phyloP scores from a whole-genome alignment of 64 coral and sea anemone genomes.

The Hydrozoanthus tunicans region DNA sequence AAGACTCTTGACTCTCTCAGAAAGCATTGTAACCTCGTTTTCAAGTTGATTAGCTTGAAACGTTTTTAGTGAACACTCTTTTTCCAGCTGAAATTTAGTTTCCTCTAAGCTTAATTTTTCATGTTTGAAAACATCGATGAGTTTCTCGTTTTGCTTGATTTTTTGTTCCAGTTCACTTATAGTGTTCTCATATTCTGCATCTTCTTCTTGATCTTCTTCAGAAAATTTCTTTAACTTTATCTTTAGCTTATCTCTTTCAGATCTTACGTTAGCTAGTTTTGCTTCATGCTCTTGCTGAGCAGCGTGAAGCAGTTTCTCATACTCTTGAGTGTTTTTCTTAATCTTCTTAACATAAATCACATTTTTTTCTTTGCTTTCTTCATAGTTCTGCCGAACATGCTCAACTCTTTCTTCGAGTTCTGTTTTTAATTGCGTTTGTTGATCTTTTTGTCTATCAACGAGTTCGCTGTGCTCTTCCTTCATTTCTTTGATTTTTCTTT shows the following conservation, averaged over 20 bases:
- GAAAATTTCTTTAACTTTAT: background rate
- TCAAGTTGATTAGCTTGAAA: background rate
- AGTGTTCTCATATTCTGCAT: constrained; percentile 27
- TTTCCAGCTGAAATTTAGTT: background rate
- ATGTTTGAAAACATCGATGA: background rate
- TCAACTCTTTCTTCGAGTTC: constrained; percentile 5
- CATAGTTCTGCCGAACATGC: background rate
- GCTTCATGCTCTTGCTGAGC: constrained; percentile 26
- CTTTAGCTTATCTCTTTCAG: constrained; percentile 11
- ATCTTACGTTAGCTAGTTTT: background rate
- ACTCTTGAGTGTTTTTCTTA: constrained; percentile 4
- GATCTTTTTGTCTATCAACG: background rate
- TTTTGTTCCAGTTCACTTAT: background rate
- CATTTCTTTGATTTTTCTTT: background rate
- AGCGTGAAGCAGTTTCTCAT: background rate
- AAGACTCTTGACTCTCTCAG: background rate
- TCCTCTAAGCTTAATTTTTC: constrained; percentile 8
- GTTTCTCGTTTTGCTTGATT: constrained; percentile 1
- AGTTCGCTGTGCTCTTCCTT: constrained; percentile 8
- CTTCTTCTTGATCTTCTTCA: constrained; percentile 31
- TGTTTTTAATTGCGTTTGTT: background rate
- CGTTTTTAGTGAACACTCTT: background rate
- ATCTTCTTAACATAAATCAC: background rate
- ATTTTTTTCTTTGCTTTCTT: background rate
- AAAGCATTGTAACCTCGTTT: background rate